A percentile compares a stretch with the other conserved stretches of the same genome.
Evolutionary conservation across 2,113 vertebrate species (phyloP).

Genomic region (Arizona elegans): DNA sequence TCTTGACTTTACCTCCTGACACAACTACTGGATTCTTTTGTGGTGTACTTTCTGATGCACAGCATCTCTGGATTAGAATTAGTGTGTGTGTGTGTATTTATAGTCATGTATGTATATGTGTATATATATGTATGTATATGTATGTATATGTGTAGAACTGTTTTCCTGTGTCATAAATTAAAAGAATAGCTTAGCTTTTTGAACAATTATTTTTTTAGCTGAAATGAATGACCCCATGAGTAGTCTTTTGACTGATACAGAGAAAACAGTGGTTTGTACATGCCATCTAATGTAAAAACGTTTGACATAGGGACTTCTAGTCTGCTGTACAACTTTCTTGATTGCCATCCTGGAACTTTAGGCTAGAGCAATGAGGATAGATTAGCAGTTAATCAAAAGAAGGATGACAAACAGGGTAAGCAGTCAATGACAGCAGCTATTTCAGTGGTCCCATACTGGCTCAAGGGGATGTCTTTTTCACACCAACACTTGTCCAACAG

Average conservation of each 20-base stretch:
- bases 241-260: neutral
- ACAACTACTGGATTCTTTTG: neutral
- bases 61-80: neutral
- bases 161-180: constrained; percentile 34
- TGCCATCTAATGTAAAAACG: neutral
- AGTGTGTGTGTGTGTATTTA: no score
- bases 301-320: neutral
- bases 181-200: neutral
- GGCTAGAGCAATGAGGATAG: neutral
- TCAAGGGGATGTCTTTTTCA: neutral
- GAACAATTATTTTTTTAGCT: neutral
- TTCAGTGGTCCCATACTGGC: neutral
- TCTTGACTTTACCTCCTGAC: neutral
- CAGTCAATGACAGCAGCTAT: neutral
- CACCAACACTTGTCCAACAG: neutral
- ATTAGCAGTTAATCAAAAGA: neutral
- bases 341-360: neutral
- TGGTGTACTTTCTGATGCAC: neutral
- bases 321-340: no score
- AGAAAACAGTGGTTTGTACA: neutral
- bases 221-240: neutral
- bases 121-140: no score
- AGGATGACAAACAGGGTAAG: neutral
- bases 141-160: neutral
- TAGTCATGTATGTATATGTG: no score